These are phyloP conservation scores for Mellivora capensis DNA, from an alignment of 2,113 vertebrate genomes.

Conservation along the genomic window DNA sequence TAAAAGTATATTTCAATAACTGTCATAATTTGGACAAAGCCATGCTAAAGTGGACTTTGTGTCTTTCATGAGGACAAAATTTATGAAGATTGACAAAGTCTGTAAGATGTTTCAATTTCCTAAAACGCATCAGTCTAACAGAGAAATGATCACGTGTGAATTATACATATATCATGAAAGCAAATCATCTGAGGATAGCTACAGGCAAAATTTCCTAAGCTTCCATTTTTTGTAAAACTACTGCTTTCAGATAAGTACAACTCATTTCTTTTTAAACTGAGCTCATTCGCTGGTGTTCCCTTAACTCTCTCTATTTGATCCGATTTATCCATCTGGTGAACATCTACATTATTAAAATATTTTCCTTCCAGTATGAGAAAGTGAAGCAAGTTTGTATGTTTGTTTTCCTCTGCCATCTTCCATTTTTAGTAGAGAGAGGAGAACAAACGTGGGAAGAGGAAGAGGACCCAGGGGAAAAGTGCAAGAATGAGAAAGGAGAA, in stretches of 20 bases:
- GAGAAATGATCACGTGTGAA: background rate
- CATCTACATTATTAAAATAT: background rate
- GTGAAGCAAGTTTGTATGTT: background rate
- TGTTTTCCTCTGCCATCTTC: background rate
- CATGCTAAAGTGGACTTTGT: background rate
- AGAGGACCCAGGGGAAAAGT: too few species aligned
- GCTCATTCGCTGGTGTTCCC: background rate
- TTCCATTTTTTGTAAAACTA: background rate
- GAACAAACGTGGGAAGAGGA: background rate
- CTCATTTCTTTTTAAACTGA: background rate
- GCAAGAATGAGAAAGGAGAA: too few species aligned
- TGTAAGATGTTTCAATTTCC: background rate
- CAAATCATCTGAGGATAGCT: background rate
- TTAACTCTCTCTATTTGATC: background rate
- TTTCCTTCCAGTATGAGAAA: background rate
- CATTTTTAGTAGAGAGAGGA: background rate
- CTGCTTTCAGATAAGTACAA: background rate
- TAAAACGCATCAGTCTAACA: background rate
- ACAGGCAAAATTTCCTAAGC: background rate
- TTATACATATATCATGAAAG: background rate
- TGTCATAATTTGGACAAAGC: constrained; percentile 7
- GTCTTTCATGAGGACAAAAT: background rate
- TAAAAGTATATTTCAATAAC: background rate
- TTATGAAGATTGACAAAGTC: background rate
- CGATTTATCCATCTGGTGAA: background rate